These are phyloP conservation scores for Mormyrus proboscirostris DNA, from an alignment of 2,797 vertebrate genomes.

Conservation along the genomic window DNA sequence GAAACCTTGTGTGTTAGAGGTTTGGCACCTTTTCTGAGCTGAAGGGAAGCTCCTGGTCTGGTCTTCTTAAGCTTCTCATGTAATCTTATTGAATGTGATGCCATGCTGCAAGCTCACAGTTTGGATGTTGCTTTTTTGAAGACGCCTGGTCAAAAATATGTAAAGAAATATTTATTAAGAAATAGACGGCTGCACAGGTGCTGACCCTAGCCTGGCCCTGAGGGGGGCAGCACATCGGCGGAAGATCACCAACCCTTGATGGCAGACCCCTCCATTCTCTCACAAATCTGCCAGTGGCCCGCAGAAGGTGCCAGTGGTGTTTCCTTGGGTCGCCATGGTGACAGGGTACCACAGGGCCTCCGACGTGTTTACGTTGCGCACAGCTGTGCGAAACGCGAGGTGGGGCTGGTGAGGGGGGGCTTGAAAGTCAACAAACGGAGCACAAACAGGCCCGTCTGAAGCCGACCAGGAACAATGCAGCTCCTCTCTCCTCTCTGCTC, in stretches of 20 bases:
- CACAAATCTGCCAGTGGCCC: conserved; percentile 10
- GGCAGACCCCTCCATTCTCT: neutral
- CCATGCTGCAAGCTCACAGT: neutral
- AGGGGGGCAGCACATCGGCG: neutral
- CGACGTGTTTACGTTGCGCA: conserved; percentile 57
- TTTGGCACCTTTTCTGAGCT: neutral
- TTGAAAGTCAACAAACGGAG: conserved; percentile 34
- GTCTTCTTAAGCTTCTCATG: neutral
- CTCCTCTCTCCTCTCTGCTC: neutral
- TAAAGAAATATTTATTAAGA: neutral
- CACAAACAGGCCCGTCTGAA: conserved; percentile 29
- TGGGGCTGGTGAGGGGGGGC: neutral
- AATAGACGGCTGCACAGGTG: neutral
- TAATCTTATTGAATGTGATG: neutral
- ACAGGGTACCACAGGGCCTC: conserved; percentile 37
- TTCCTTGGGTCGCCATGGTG: conserved; percentile 37
- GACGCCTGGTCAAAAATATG: neutral
- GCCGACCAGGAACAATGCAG: neutral
- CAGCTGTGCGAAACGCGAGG: conserved; percentile 52
- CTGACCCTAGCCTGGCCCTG: conserved; percentile 17
- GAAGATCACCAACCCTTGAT: neutral
- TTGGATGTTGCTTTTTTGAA: neutral
- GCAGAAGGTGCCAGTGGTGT: conserved; percentile 46
- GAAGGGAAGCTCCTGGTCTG: conserved; percentile 3
- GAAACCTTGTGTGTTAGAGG: conserved; percentile 23